Base-by-base conservation (phyloP, 2,797 vertebrate genomes). In the Enteromius anoplus region DNA sequence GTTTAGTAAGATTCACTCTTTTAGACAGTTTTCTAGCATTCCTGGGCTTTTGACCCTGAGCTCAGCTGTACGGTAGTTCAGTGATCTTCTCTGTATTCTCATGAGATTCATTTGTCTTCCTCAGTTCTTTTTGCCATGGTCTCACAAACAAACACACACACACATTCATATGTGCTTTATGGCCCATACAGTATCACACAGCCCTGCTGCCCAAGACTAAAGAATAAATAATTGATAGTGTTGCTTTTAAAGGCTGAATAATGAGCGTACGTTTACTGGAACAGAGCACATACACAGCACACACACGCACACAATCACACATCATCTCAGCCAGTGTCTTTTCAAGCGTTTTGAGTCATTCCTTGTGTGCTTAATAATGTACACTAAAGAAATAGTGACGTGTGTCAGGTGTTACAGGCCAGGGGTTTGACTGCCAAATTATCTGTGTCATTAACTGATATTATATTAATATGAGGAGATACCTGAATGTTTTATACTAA, bases 201-300 rank as follows among this genome's bases (percentile, higher is more conserved):
- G 78, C 83, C 11, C 53, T 62, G 40, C 82, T 55, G 82, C 64
- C 71, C 64, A 32, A 83, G 69, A 79, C 49, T 80, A 10, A 84
- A 81, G 66, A 17, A 81, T 95, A 88, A 94, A 95, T 95, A 92
- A 95, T 95, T 94, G 91, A 95, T 94, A 93, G 84, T 72, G 82
- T 86, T 88, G 93, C 93, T 93, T 91, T 94, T 94, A 93, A 86
- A 88, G 86, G 72, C 82, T 91, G 86, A 92, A 86, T 89, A 86
- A 82, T 89, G 89, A 92, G 87, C 88, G 88, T 71, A 45, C n/a
- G 2, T 78, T 90, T 89, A 87, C 89, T 53, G 88, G 88, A 90
- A 89, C 58, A 62, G 62, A 45, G 40, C 55, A 71, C 23, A 76
- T 19, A 72, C 40, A 78, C 49, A 79, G 76, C 64, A 78, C 84